Conservation (phyloP, 2,113 vertebrate genomes). For the Aspidoscelis tigris region DNA sequence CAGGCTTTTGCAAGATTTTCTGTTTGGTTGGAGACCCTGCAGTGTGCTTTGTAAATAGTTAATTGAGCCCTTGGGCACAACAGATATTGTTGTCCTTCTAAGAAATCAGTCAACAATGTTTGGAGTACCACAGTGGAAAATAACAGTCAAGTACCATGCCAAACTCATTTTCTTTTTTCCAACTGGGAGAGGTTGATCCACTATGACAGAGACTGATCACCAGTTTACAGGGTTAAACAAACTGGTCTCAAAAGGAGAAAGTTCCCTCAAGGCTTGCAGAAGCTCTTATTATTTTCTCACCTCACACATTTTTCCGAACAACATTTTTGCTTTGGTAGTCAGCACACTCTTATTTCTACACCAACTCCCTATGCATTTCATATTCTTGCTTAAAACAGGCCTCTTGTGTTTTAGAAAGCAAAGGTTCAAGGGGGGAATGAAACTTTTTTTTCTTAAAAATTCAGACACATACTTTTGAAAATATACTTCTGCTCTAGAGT, state of each 20-base stretch:
- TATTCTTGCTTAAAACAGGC: constrained; percentile 1
- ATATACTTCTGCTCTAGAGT: not conserved
- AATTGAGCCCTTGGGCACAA: constrained; percentile 21
- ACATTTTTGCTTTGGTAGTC: not conserved
- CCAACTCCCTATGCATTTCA: not conserved
- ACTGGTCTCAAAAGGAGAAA: constrained; percentile 14
- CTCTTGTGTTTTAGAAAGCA: not conserved
- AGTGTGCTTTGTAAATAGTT: not conserved
- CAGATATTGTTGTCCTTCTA: not conserved
- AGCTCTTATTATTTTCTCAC: not conserved
- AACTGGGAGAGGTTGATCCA: constrained; percentile 15
- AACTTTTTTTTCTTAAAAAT: not conserved
- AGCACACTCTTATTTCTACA: constrained; percentile 4
- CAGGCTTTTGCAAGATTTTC: not conserved
- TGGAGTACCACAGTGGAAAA: constrained; percentile 9
- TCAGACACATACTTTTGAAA: not conserved
- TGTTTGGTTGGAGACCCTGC: not conserved
- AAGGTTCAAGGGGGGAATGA: not conserved
- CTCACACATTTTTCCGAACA: constrained; percentile 2
- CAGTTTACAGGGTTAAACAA: constrained; percentile 1
- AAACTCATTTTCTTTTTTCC: constrained; percentile 11
- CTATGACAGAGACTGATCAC: not conserved
- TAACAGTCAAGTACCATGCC: fast-evolving
- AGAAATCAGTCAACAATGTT: constrained; percentile 2
- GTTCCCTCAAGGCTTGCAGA: not conserved